Evolutionary conservation across 2,888 invertebrate species (phyloP).

Genomic region (Ectropis crepuscularia): DNA sequence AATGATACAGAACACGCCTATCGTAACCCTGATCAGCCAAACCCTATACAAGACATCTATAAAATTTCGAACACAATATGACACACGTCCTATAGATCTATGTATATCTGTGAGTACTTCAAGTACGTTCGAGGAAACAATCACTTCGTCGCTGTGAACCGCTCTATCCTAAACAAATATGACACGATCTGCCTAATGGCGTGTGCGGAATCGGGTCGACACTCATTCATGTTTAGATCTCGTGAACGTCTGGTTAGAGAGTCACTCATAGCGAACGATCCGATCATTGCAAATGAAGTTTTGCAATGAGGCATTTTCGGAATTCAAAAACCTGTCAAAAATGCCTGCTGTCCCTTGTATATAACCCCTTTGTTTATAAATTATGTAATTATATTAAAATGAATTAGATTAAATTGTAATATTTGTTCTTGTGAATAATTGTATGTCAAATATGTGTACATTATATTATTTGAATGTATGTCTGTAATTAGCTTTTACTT

Average conservation of each 20-base stretch:
- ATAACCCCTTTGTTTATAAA: no score
- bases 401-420: no score
- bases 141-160: neutral
- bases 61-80: neutral
- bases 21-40: neutral
- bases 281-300: constrained; percentile 12
- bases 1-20: no score
- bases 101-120: constrained; percentile 5
- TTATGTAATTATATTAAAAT: no score
- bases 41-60: neutral
- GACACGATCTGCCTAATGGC: constrained; percentile 36
- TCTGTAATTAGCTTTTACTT: no score
- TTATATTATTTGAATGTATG: no score
- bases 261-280: constrained; percentile 14
- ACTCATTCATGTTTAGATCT: constrained; percentile 32
- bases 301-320: neutral
- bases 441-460: no score
- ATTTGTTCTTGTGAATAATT: no score
- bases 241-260: constrained; percentile 12
- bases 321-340: no score
- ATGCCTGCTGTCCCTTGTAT: no score
- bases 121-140: constrained; percentile 5
- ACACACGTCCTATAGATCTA: neutral
- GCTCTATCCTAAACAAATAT: constrained; percentile 32
- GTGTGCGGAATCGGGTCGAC: constrained; percentile 36